phyloP scores from a whole-genome alignment of 2,888 invertebrate species.

The Tortricodes alternella region DNA sequence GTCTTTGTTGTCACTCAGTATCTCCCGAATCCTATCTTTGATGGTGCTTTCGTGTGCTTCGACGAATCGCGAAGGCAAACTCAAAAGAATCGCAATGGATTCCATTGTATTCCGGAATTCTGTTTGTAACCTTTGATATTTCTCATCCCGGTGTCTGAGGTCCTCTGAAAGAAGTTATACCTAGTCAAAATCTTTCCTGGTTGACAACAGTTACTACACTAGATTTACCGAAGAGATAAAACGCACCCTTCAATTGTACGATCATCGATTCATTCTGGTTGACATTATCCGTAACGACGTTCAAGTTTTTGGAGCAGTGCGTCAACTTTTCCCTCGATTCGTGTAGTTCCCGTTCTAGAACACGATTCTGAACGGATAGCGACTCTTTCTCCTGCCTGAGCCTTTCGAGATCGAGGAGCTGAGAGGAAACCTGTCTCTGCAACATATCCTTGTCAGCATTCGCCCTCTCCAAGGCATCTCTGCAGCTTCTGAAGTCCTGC shows the following conservation, averaged over 20 bases:
- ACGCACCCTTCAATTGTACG: slow-evolving; percentile 85
- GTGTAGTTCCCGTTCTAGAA: slow-evolving; percentile 88
- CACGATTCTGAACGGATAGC: slow-evolving; percentile 87
- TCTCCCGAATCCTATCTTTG: slow-evolving; percentile 90
- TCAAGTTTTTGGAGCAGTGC: slow-evolving; percentile 85
- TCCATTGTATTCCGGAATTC: slow-evolving; percentile 88
- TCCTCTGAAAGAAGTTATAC: slow-evolving; percentile 81
- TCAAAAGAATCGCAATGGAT: slow-evolving; percentile 86
- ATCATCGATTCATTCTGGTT: slow-evolving; percentile 87
- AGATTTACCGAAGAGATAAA: neutral
- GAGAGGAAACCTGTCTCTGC: slow-evolving; percentile 87
- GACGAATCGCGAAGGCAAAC: slow-evolving; percentile 87
- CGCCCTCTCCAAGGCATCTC: slow-evolving; percentile 85
- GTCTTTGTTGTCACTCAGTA: slow-evolving; percentile 89
- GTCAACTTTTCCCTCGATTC: slow-evolving; percentile 87
- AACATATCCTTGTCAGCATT: slow-evolving; percentile 88
- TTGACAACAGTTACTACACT: too few species aligned
- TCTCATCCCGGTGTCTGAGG: slow-evolving; percentile 86
- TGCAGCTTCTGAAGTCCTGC: slow-evolving; percentile 85
- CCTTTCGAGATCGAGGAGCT: slow-evolving; percentile 87
- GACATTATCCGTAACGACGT: slow-evolving; percentile 86
- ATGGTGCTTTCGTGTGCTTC: slow-evolving; percentile 91
- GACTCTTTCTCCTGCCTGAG: slow-evolving; percentile 90
- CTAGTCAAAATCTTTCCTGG: neutral
- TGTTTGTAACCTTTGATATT: slow-evolving; percentile 84